phyloP scores from a whole-genome alignment of 2,797 vertebrate species.

The Ceryle rudis region DNA sequence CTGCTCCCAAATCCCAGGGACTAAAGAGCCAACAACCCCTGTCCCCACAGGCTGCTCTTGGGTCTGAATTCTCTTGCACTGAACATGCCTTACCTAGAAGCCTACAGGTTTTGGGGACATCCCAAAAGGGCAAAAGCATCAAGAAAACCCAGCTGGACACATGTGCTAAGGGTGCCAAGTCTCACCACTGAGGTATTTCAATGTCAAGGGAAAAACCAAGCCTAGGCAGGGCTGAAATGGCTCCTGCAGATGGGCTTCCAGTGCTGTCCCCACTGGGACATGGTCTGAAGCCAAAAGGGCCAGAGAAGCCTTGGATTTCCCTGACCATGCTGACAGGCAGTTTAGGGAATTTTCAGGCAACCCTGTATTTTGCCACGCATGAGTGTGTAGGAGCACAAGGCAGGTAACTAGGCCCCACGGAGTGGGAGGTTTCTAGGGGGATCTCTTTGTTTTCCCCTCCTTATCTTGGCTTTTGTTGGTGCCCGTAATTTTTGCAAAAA shows the following conservation, averaged over 20 bases:
- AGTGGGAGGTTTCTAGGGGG: accelerated
- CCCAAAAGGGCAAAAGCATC: neutral
- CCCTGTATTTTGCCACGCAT: accelerated
- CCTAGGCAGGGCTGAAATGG: neutral
- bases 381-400: neutral
- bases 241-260: neutral
- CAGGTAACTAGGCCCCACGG: neutral
- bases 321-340: neutral
- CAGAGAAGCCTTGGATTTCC: neutral
- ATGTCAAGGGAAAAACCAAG: too few relatives aligned
- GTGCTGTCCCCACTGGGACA: neutral
- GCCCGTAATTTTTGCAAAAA: neutral
- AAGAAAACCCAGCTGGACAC: neutral
- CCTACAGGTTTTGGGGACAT: neutral
- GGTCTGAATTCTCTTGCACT: neutral
- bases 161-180: neutral
- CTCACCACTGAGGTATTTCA: too few relatives aligned
- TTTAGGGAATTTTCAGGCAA: neutral
- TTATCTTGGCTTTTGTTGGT: neutral
- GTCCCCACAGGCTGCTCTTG: neutral
- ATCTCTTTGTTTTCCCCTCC: neutral
- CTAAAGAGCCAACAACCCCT: neutral
- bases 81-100: neutral
- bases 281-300: neutral
- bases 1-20: neutral